Conservation (phyloP, 2,888 invertebrate genomes). For the Resseliella maxima region DNA sequence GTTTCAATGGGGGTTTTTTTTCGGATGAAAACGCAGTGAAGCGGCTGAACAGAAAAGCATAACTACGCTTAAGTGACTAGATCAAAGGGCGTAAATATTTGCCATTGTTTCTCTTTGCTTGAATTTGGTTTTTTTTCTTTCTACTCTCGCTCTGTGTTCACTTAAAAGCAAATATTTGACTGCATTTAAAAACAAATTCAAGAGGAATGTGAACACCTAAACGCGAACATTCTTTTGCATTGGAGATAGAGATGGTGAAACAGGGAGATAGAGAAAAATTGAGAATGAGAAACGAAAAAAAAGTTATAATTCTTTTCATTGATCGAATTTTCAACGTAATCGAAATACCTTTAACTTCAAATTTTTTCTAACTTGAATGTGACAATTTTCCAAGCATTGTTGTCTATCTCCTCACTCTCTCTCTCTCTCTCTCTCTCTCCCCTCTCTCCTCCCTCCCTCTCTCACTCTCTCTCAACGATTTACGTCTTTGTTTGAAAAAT, state of each 20-base stretch:
- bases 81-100: slow-evolving; percentile 28
- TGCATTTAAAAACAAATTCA: background rate
- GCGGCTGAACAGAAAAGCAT: background rate
- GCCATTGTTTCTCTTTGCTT: background rate
- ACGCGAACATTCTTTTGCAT: background rate
- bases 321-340: slow-evolving; percentile 17
- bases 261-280: too few relatives aligned
- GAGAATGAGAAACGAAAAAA: background rate
- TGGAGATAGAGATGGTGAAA: too few relatives aligned
- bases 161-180: background rate
- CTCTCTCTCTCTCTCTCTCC: too few relatives aligned
- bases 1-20: slow-evolving; percentile 1
- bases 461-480: too few relatives aligned
- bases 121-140: background rate
- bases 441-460: too few relatives aligned
- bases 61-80: background rate
- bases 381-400: background rate
- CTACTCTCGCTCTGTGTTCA: background rate
- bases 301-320: slow-evolving; percentile 32
- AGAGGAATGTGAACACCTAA: background rate
- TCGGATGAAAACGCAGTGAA: background rate
- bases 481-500: background rate
- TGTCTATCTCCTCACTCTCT: too few relatives aligned
- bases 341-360: slow-evolving; percentile 11
- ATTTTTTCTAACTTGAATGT: background rate